Conservation (phyloP, 2,888 invertebrate species). For the Acanthosepion pharaonis region DNA sequence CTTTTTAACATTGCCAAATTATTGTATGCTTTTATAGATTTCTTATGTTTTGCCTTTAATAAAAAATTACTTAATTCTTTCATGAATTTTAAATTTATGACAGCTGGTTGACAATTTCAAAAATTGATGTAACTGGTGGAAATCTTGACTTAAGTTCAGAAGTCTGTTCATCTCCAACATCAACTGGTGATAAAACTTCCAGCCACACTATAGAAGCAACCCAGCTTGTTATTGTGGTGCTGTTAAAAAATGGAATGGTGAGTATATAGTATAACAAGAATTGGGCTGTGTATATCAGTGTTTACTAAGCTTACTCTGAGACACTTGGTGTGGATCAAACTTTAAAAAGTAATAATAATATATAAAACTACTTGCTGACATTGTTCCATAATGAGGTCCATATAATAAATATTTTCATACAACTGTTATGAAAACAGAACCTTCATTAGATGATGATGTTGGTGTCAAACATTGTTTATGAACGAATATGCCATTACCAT, state of each 20-base stretch:
- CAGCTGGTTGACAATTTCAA: neutral
- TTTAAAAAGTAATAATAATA: too few species aligned
- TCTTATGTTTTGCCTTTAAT: neutral
- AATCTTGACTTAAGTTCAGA: neutral
- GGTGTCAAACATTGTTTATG: too few species aligned
- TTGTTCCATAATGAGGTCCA: too few species aligned
- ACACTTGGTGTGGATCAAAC: too few species aligned
- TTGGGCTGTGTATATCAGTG: too few species aligned
- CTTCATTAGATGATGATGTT: too few species aligned
- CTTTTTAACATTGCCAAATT: neutral
- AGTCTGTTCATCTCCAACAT: conserved; percentile 11
- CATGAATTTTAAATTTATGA: neutral
- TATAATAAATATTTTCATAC: too few species aligned
- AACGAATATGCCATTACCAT: too few species aligned
- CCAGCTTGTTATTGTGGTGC: neutral
- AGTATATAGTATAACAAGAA: neutral
- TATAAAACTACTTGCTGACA: too few species aligned
- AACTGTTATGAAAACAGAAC: too few species aligned
- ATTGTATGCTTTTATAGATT: neutral
- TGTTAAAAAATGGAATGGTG: neutral
- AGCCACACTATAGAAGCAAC: neutral
- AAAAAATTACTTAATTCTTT: neutral
- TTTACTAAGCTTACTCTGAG: too few species aligned
- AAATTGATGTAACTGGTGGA: neutral
- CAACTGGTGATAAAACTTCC: neutral